These are phyloP conservation scores for Cardiocondyla obscurior DNA, from an alignment of 1,140 invertebrate genomes.

Conservation along the genomic window DNA sequence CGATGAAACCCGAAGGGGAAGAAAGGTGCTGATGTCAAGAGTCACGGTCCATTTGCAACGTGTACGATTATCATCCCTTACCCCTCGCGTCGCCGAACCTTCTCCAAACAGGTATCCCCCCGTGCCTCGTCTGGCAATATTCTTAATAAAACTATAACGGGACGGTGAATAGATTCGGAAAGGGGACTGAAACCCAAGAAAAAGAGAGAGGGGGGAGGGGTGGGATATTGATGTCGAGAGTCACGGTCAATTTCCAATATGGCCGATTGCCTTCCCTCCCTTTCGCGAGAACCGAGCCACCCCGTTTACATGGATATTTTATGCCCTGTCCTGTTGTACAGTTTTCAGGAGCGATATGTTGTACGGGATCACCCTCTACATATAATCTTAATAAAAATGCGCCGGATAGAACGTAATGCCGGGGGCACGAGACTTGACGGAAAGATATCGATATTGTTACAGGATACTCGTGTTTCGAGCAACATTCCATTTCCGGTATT, in stretches of 20 bases:
- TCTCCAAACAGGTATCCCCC: constrained; percentile 15
- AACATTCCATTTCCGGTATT: constrained; percentile 28
- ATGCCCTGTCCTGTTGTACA: constrained; percentile 18
- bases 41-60: constrained; percentile 38
- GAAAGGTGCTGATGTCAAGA: constrained; percentile 40
- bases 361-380: too few relatives aligned
- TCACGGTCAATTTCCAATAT: constrained; percentile 50
- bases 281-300: background rate
- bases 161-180: background rate
- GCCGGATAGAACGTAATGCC: background rate
- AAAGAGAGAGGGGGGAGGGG: too few relatives aligned
- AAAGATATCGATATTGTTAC: constrained; percentile 23
- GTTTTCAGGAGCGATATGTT: too few relatives aligned
- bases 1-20: constrained; percentile 3
- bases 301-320: constrained; percentile 37
- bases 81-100: background rate
- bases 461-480: constrained; percentile 26
- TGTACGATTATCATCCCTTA: constrained; percentile 21
- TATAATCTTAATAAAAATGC: constrained; percentile 45
- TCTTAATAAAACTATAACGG: constrained; percentile 44
- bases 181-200: background rate
- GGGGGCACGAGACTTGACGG: constrained; percentile 13
- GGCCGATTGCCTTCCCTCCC: constrained; percentile 38
- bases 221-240: constrained; percentile 47
- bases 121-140: constrained; percentile 8